These are phyloP conservation scores for Bolborhynchus lineola DNA, from an alignment of 2,113 vertebrate species.

Conservation along the genomic window DNA sequence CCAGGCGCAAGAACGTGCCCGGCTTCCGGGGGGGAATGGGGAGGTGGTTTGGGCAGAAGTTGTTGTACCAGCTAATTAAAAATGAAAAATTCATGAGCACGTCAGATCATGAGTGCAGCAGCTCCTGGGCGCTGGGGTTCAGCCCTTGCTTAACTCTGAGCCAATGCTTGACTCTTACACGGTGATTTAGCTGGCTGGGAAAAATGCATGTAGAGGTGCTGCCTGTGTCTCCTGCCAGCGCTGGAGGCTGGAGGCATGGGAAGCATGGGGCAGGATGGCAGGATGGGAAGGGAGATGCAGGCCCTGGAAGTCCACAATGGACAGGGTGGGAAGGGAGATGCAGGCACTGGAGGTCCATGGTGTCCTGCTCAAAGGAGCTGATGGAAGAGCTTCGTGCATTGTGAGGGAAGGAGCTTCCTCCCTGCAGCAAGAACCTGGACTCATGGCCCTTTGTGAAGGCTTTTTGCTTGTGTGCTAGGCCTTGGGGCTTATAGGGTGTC, in stretches of 20 bases:
- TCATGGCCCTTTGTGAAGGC: neutral
- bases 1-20: neutral
- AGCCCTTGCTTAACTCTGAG: neutral
- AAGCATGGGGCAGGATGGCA: neutral
- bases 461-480: neutral
- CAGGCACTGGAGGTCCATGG: neutral
- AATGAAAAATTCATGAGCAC: neutral
- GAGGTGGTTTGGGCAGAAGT: neutral
- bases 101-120: neutral
- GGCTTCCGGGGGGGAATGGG: neutral
- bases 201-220: neutral
- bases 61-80: neutral
- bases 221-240: neutral
- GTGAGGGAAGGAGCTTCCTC: neutral
- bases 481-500: neutral
- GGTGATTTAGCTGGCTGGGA: neutral
- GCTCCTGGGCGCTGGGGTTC: neutral
- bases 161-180: neutral
- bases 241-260: neutral
- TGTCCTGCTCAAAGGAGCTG: neutral
- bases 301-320: neutral
- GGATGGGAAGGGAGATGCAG: neutral
- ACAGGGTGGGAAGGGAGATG: neutral
- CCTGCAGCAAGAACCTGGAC: neutral
- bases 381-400: accelerated